A percentile compares a stretch with the other conserved stretches of the same genome.
Evolutionary conservation across 2,888 invertebrate genomes (phyloP).

Genomic region (Hipparchia semele): DNA sequence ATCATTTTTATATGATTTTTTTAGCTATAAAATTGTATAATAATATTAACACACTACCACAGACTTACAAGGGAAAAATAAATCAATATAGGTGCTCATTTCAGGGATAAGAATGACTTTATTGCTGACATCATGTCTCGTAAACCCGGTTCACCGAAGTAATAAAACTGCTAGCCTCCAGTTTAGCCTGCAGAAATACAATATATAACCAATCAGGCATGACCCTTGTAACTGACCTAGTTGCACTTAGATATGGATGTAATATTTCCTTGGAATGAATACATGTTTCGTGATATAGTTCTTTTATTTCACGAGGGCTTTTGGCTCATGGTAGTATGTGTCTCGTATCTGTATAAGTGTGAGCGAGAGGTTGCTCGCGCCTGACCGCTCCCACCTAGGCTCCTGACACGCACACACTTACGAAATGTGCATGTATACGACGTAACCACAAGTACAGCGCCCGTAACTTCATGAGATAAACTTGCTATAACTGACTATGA

Average conservation of each 20-base stretch:
- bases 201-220: constrained; percentile 54
- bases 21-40: no score
- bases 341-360: no score
- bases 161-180: constrained; percentile 63
- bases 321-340: no score
- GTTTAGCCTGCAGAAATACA: constrained; percentile 57
- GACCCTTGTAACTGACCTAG: constrained; percentile 54
- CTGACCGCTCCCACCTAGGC: no score
- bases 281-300: background rate
- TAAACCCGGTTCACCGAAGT: constrained; percentile 68
- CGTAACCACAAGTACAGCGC: no score
- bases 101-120: constrained; percentile 43
- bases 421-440: no score
- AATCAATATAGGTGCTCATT: constrained; percentile 14
- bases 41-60: no score
- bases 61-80: background rate
- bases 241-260: constrained; percentile 1
- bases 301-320: no score
- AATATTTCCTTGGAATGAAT: background rate
- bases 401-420: no score
- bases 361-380: no score
- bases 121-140: constrained; percentile 66
- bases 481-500: background rate
- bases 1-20: no score
- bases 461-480: no score